Base-by-base conservation (phyloP, 64 coral and sea anemone genomes). In the Pachyseris speciosa region DNA sequence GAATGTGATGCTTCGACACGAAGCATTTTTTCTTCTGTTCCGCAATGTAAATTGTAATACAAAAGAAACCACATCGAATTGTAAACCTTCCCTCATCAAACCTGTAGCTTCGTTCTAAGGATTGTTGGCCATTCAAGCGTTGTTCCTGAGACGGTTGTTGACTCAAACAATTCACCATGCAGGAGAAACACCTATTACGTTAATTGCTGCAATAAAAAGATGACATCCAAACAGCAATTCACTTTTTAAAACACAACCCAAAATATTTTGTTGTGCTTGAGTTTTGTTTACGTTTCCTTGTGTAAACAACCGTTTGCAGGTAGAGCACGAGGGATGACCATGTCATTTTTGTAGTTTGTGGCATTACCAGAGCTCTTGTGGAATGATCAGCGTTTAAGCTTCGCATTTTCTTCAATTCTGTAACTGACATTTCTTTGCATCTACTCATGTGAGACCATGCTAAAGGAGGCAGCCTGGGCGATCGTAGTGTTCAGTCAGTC, bases 281-380 rank as follows among this genome's bases (percentile, higher is more conserved):
- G 63, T 9, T n/a, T 81, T 81, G 77, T 81, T 81, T 81, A 81
- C 30, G 63, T 81, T 81, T 81, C 33, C 11, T 9, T 81, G 36
- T 29, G 77, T 81, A 81, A 81, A 81, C 77, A 81, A 1, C 4
- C 53, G 32, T 63, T 36, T 61, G 2, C 19, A 17, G 22, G 48
- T 22, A 16, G 39, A 30, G 43, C 43, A 11, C 43, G 43, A 4
- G 43, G 43, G 43, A n/a, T n/a, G n/a, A n/a, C n/a, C n/a, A n/a
- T n/a, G n/a, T n/a, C n/a, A n/a, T n/a, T n/a, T n/a, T n/a, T n/a
- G n/a, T n/a, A n/a, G n/a, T n/a, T n/a, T n/a, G n/a, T n/a, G n/a
- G n/a, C n/a, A n/a, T n/a, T n/a, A n/a, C n/a, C n/a, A n/a, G n/a
- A n/a, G n/a, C n/a, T n/a, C n/a, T n/a, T n/a, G n/a, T n/a, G n/a